phyloP scores from a whole-genome alignment of 2,113 vertebrate species.

The Pseudolaguvia tuberculata region DNA sequence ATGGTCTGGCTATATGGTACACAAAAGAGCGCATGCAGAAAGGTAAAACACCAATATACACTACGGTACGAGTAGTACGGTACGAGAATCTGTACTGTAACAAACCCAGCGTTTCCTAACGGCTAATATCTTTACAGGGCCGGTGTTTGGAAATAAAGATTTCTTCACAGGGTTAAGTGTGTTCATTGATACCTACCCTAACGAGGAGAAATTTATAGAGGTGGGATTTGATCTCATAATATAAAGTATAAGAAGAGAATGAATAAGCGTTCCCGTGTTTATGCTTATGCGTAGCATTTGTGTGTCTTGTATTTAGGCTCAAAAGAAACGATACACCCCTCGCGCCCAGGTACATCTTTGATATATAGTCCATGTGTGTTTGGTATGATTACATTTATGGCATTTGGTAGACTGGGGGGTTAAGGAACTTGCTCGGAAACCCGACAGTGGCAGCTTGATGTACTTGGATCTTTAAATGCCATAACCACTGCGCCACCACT shows the following conservation, averaged over 20 bases:
- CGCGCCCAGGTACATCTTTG: conserved; percentile 86
- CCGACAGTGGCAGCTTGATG: too few relatives aligned
- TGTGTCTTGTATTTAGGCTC: conserved; percentile 79
- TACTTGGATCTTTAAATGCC: too few relatives aligned
- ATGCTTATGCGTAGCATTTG: conserved; percentile 44
- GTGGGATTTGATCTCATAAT: conserved; percentile 62
- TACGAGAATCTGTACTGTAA: not conserved
- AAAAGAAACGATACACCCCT: conserved; percentile 93
- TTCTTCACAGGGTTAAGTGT: conserved; percentile 91
- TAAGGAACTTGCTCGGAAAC: too few relatives aligned
- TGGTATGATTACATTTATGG: not conserved
- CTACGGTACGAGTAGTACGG: not conserved
- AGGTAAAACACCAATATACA: conserved; percentile 60
- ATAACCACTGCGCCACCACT: too few relatives aligned
- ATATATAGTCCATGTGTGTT: not conserved
- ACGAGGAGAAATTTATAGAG: conserved; percentile 96
- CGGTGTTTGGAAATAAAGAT: conserved; percentile 94
- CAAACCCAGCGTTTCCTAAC: not conserved
- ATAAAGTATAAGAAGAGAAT: not conserved
- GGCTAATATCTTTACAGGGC: conserved; percentile 65
- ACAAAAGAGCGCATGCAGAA: conserved; percentile 90
- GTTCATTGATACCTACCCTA: conserved; percentile 95
- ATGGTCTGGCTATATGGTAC: conserved; percentile 93
- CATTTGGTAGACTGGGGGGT: too few relatives aligned
- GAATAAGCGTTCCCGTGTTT: not conserved